These are phyloP conservation scores for Pemphigus obesinymphae DNA, from an alignment of 1,140 invertebrate genomes.

Conservation along the genomic window DNA sequence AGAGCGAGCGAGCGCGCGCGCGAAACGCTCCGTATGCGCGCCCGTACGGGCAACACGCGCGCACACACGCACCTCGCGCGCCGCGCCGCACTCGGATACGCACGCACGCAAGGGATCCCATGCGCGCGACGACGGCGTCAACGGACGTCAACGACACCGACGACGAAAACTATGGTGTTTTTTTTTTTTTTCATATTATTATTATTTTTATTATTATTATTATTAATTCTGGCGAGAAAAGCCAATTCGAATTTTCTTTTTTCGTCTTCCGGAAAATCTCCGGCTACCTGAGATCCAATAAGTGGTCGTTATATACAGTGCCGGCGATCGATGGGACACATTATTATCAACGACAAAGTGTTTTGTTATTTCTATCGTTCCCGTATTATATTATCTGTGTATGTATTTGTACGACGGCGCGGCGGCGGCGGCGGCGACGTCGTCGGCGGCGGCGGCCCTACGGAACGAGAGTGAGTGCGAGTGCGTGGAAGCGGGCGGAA, in stretches of 20 bases:
- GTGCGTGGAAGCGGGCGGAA: background rate
- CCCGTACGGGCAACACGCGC: background rate
- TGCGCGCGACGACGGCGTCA: background rate
- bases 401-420: background rate
- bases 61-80: background rate
- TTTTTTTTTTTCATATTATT: too few species aligned
- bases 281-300: too few species aligned
- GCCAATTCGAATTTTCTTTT: too few species aligned
- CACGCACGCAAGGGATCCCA: background rate
- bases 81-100: background rate
- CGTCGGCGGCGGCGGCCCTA: background rate
- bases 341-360: background rate
- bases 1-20: conserved; percentile 16
- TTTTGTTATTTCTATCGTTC: conserved; percentile 4
- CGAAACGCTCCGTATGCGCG: conserved; percentile 12
- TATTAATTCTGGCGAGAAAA: too few species aligned
- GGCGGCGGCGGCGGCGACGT: background rate
- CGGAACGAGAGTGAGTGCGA: too few species aligned
- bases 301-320: too few species aligned
- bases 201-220: too few species aligned
- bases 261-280: too few species aligned
- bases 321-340: background rate
- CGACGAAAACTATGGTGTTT: too few species aligned
- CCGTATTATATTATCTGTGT: background rate
- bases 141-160: conserved; percentile 8